Evolutionary conservation across 2,113 vertebrate species (phyloP).

Genomic region (Alces alces): DNA sequence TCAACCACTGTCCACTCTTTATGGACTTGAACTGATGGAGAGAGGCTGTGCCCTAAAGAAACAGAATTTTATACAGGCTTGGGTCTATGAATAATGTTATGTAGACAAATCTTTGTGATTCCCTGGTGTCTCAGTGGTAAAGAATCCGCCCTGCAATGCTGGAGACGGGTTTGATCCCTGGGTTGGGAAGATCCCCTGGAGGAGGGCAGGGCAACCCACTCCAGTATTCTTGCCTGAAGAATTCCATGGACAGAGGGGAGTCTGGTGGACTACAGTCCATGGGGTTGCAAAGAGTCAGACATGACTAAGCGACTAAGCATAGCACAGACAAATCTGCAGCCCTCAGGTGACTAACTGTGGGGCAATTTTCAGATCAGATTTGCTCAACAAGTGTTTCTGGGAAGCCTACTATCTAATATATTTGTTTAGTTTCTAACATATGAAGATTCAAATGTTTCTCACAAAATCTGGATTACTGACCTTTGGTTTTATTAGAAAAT

Average conservation of each 20-base stretch:
- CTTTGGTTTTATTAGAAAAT: background rate
- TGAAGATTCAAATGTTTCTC: background rate
- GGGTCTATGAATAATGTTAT: background rate
- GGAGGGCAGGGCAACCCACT: background rate
- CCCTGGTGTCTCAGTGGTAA: background rate
- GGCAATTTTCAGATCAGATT: background rate
- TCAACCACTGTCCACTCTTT: background rate
- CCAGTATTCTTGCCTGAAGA: background rate
- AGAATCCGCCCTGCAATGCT: background rate
- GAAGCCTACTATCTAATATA: background rate
- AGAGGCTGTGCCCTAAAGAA: background rate
- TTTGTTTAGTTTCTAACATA: background rate
- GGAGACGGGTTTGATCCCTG: background rate
- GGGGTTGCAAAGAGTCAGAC: background rate
- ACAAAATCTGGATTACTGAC: background rate
- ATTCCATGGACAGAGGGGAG: background rate
- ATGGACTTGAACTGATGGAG: background rate
- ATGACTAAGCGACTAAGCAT: background rate
- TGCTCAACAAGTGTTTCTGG: background rate
- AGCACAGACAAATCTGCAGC: background rate
- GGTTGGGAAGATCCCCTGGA: background rate
- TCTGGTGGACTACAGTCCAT: background rate
- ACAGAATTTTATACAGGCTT: background rate
- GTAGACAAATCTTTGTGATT: background rate
- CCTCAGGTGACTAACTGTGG: background rate